Evolutionary conservation across 2,113 vertebrate species (phyloP), one percentile per base, ranked within the genome.

Genomic region (Clarias batrachus): DNA sequence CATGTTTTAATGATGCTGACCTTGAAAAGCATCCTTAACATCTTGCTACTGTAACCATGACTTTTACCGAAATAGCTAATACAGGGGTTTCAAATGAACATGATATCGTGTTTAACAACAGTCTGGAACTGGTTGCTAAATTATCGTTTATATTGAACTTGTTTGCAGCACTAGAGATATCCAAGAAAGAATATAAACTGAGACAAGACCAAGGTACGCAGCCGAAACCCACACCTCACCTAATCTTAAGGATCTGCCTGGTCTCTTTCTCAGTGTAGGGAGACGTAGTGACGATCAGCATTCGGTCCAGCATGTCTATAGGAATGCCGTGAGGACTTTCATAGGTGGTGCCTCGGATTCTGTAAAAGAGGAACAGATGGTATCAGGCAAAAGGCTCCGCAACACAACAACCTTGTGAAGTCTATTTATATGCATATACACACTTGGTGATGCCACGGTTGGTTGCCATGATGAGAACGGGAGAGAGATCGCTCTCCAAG

Each of bases 401-500:
- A 65, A 17, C 4, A 17, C 2, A 79, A 48, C 21, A 65, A 6
- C 48, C 23, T 56, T 65, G 17, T 52, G 11, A 54, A n/a, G 30
- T 54, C 57, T 77, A 3, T 4, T 1, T n/a, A 14, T 70, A 12
- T 16, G 48, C 27, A 84, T 23, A 9, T 59, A 57, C 90, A 84
- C 90, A 98, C 97, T 96, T 94, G 54, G 97, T 98, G 89, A 98
- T 98, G 90, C 97, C 97, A 41, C 97, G 93, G 92, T 98, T 98
- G 78, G 97, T 98, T 83, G 97, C 97, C 96, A 98, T 98, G 87
- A 98, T 97, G 87, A 98, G 96, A 16, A 98, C 96, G 0, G 97
- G 97, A 0, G 97, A 96, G 93, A 98, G 94, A 92, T 98, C 97
- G 4, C 95, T 98, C 93, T 98, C 97, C 90, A 98, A 92, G 16